Evolutionary conservation across 2,797 vertebrate species (phyloP).

Genomic region (Merluccius polli): DNA sequence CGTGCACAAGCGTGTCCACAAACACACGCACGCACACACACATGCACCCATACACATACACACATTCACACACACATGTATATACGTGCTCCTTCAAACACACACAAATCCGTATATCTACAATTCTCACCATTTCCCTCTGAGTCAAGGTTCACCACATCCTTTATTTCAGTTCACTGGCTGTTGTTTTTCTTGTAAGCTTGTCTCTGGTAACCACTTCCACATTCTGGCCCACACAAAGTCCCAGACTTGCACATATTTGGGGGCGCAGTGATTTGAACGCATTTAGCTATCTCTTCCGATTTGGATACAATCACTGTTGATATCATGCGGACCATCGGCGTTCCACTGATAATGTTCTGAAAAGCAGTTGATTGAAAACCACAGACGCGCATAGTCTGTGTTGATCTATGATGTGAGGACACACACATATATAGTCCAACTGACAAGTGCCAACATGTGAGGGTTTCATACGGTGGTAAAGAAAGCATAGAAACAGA

Average conservation of each 20-base stretch:
- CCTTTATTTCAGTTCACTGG: neutral
- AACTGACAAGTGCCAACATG: neutral
- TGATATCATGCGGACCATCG: neutral
- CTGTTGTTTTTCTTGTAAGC: neutral
- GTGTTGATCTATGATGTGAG: too few relatives aligned
- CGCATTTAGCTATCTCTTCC: neutral
- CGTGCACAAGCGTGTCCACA: slow-evolving; percentile 18
- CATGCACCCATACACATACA: slow-evolving; percentile 11
- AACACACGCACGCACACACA: slow-evolving; percentile 18
- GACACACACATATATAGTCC: neutral
- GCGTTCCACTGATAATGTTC: too few relatives aligned
- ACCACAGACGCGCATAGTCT: neutral
- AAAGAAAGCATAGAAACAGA: neutral
- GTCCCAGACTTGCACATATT: too few relatives aligned
- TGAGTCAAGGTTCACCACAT: neutral
- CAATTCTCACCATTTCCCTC: neutral
- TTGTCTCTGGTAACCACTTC: neutral
- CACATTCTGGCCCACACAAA: too few relatives aligned
- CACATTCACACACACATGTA: neutral
- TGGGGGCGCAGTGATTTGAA: neutral
- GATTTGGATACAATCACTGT: neutral
- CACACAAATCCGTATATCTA: neutral
- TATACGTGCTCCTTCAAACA: neutral
- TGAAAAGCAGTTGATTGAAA: neutral
- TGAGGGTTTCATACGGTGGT: neutral